A percentile compares a stretch with the other conserved stretches of the same genome.
These are phyloP conservation scores for Ceraclea dissimilis DNA, from an alignment of 2,888 invertebrate species.

Conservation along the genomic window DNA sequence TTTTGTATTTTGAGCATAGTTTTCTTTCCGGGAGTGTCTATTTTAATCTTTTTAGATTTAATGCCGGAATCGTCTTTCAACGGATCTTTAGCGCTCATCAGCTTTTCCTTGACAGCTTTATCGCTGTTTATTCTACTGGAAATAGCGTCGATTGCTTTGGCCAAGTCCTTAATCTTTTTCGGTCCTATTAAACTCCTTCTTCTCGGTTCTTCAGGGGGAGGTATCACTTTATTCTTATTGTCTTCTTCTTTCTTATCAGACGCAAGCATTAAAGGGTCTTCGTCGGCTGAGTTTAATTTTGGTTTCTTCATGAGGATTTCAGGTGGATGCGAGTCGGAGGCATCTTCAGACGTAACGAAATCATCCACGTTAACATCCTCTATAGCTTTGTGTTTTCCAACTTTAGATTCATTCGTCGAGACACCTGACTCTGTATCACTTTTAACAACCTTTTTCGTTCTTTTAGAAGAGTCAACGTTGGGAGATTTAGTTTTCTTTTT, in stretches of 20 bases:
- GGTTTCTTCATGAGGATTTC: conserved; percentile 14
- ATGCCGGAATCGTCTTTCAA: conserved; percentile 11
- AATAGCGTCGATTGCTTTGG: conserved; percentile 21
- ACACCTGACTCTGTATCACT: not conserved
- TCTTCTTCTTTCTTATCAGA: conserved; percentile 1
- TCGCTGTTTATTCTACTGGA: conserved; percentile 19
- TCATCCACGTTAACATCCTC: conserved; percentile 10
- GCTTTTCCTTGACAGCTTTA: conserved; percentile 20
- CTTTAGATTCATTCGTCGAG: conserved; percentile 2
- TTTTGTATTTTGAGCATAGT: conserved; percentile 12
- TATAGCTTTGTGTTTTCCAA: conserved; percentile 18
- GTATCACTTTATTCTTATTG: conserved; percentile 8
- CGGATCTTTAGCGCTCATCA: conserved; percentile 1
- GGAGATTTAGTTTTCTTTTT: not conserved
- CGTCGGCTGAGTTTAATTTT: conserved; percentile 13
- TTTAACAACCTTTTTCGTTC: not conserved
- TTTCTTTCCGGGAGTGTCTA: conserved; percentile 13
- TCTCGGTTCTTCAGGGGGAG: not conserved
- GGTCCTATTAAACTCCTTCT: conserved; percentile 4
- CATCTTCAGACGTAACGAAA: not conserved
- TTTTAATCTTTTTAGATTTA: conserved; percentile 17
- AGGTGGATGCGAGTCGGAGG: conserved; percentile 1
- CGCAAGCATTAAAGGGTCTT: conserved; percentile 4
- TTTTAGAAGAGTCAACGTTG: not conserved
- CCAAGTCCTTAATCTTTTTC: conserved; percentile 18